These are phyloP conservation scores for Zoroaster sp. DNA, from an alignment of 53 echinoderm and acorn worm genomes.

Conservation along the genomic window DNA sequence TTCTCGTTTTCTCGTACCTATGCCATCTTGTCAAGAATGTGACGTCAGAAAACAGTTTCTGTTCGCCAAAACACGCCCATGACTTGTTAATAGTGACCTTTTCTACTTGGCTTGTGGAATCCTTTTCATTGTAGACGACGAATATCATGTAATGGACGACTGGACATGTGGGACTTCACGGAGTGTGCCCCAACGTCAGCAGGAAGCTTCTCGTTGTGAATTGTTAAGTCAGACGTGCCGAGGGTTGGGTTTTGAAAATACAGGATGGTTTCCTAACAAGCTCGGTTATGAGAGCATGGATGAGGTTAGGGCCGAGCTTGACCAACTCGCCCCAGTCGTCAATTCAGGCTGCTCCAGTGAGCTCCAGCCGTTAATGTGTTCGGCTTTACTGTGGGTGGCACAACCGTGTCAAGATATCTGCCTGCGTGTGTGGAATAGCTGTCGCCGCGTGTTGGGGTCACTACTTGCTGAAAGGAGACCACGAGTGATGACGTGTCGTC, in stretches of 20 bases:
- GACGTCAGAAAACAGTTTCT: no score
- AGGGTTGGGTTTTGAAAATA: not conserved
- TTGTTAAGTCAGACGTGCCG: not conserved
- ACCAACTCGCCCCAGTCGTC: constrained; percentile 6
- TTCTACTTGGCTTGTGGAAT: no score
- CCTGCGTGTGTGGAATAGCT: no score
- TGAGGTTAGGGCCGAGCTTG: constrained; percentile 7
- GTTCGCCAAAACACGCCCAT: no score
- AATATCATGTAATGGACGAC: not conserved
- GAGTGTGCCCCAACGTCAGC: not conserved
- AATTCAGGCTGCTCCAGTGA: constrained; percentile 33
- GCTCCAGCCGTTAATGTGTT: constrained; percentile 6
- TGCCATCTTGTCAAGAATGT: no score
- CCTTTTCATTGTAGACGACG: not conserved
- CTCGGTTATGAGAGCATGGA: not conserved
- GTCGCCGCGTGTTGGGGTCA: no score
- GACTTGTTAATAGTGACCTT: no score
- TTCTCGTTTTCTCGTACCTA: no score
- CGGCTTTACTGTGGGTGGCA: not conserved
- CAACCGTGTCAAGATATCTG: constrained; percentile 2
- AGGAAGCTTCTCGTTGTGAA: no score
- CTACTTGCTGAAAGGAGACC: no score
- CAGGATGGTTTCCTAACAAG: not conserved
- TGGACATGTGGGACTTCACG: not conserved
- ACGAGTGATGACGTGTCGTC: no score